Evolutionary conservation across 2,797 vertebrate species (phyloP).

Genomic region (Cephalopachus bancanus): DNA sequence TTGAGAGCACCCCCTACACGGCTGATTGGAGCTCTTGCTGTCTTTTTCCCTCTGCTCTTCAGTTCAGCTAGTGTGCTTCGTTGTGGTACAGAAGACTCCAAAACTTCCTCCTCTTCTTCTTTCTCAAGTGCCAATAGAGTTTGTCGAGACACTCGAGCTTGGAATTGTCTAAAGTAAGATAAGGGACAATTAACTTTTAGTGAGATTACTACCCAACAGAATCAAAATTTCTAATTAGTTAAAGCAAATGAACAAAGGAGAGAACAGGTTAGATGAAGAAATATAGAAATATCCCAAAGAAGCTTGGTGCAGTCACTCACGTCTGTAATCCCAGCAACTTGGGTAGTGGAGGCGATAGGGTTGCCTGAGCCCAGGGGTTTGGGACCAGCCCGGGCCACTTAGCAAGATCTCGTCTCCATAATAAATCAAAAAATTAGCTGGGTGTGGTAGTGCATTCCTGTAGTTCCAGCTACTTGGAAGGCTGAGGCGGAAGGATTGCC

Average conservation of each 20-base stretch:
- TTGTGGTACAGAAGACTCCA: slow-evolving; percentile 88
- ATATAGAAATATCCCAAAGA: slow-evolving; percentile 35
- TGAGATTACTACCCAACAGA: slow-evolving; percentile 23
- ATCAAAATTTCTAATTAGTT: slow-evolving; percentile 55
- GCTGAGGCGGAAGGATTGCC: too few relatives aligned
- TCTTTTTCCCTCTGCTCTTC: slow-evolving; percentile 95
- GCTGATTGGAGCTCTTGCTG: slow-evolving; percentile 91
- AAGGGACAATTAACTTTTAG: slow-evolving; percentile 34
- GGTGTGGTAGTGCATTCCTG: too few relatives aligned
- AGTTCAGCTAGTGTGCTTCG: slow-evolving; percentile 93
- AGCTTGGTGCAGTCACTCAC: not conserved
- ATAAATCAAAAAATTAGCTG: too few relatives aligned
- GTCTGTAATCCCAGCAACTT: too few relatives aligned
- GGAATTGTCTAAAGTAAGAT: slow-evolving; percentile 92
- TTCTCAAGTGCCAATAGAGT: slow-evolving; percentile 90
- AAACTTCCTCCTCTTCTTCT: slow-evolving; percentile 83
- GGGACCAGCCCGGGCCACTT: too few relatives aligned
- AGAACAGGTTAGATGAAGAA: not conserved
- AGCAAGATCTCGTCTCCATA: too few relatives aligned
- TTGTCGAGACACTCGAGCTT: slow-evolving; percentile 95
- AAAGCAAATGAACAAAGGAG: slow-evolving; percentile 4
- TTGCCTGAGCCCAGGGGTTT: too few relatives aligned
- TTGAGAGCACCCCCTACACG: slow-evolving; percentile 91
- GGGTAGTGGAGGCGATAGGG: too few relatives aligned
- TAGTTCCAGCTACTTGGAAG: too few relatives aligned